Base-by-base conservation (phyloP, 2,113 vertebrate species). In the Nestor notabilis region DNA sequence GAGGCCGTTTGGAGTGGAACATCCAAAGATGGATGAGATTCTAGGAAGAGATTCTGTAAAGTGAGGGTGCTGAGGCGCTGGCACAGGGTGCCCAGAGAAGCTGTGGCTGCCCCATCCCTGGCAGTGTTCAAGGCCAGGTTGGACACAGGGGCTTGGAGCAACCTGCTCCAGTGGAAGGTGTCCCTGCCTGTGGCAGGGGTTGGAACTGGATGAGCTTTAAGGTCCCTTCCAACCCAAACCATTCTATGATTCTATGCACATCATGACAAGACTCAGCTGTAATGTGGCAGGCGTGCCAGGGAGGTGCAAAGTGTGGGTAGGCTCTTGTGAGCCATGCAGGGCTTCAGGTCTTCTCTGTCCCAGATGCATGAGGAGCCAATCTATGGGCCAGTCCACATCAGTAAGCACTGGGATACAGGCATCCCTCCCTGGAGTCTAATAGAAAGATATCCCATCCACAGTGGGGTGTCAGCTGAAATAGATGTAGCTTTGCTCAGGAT, bases 221-320 rank as follows among this genome's bases (percentile, higher is more conserved):
- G 33, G 6, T 58, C 56, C 21, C 13, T 58, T 35, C 56, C 56
- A 58, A 35, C 21, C 6, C 21, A 58, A 58, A 58, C 33, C 33
- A 58, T 6, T 35, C 33, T 58, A 33, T 20, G 21, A 35, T 58
- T 16, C 33, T 7, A 10, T 35, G n/a, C 15, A 35, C 78, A 44
- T 18, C n/a, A 33, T 41, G 16, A 52, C 17, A 41, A 53, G 28
- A 8, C 12, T 64, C 0, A 0, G 13, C 24, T 55, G 46, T 27
- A 44, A 61, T 16, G 16, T 41, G 53, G 19, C 39, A 66, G 15
- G 29, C 3, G 1, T 19, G 10, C 35, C 25, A 52, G 61, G 33
- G 49, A 72, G 24, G 8, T 47, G 35, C 5, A 65, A 33, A 74
- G 20, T 64, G 19, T 39, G 16, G 20, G 27, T 7, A 0, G 1